These are phyloP conservation scores for Epizoanthus illoricatus DNA, from an alignment of 92 coral and sea anemone genomes.

Conservation along the genomic window DNA sequence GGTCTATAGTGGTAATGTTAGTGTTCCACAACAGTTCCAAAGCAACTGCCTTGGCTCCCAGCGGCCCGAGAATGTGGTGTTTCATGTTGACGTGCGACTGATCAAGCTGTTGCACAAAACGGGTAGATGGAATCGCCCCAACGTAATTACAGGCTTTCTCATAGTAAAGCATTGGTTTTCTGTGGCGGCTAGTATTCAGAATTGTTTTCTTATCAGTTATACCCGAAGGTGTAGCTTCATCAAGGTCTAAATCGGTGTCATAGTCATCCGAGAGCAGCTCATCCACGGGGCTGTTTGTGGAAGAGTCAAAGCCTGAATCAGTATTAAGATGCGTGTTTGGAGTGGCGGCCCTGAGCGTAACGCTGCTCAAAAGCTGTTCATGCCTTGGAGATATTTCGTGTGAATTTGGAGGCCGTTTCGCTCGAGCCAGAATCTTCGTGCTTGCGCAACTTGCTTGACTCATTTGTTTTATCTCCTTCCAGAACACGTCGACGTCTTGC, in stretches of 20 bases:
- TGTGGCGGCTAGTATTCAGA: no score
- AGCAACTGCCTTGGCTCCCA: constrained; percentile 33
- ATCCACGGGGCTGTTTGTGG: neutral
- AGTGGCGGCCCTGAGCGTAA: no score
- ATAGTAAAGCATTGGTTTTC: neutral
- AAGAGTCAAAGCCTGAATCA: no score
- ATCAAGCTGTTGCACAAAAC: constrained; percentile 34
- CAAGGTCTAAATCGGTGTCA: constrained; percentile 30
- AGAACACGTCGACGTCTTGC: no score
- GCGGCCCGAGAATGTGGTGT: constrained; percentile 15
- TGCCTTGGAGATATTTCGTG: no score
- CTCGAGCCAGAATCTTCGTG: neutral
- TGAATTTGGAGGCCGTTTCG: neutral
- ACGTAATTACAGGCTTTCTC: constrained; percentile 7
- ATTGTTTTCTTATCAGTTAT: no score
- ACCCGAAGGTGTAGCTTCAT: constrained; percentile 1
- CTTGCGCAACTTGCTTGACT: neutral
- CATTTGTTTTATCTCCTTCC: neutral
- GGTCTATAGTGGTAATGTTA: constrained; percentile 15
- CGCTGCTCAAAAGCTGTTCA: no score
- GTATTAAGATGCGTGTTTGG: no score
- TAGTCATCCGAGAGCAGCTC: constrained; percentile 27
- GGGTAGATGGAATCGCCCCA: constrained; percentile 25
- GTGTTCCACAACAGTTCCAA: constrained; percentile 46
- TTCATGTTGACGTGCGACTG: constrained; percentile 29